Conservation (phyloP, 2,888 invertebrate genomes). For the Lottia gigantea region DNA sequence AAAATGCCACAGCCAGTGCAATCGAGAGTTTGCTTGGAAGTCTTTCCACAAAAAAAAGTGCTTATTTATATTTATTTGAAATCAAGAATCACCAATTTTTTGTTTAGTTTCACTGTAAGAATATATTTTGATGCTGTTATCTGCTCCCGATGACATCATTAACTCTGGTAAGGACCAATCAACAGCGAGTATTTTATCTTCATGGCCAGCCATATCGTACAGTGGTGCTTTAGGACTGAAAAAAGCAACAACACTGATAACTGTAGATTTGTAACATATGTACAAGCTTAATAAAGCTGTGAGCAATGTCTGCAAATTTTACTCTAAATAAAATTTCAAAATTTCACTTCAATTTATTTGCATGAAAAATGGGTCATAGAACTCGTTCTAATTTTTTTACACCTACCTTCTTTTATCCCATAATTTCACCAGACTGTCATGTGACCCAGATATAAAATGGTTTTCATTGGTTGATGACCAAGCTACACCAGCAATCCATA, state of each 20-base stretch:
- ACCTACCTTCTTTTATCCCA: slow-evolving; percentile 92
- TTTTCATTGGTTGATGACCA: slow-evolving; percentile 88
- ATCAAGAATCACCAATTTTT: slow-evolving; percentile 11
- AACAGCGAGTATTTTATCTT: slow-evolving; percentile 85
- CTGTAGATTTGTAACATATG: no score
- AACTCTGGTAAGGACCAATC: slow-evolving; percentile 91
- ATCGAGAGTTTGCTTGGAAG: no score
- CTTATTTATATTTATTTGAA: not conserved
- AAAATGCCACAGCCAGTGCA: slow-evolving; percentile 1
- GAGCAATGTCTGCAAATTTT: no score
- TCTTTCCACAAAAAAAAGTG: not conserved
- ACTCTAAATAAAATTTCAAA: no score
- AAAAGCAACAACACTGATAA: slow-evolving; percentile 37
- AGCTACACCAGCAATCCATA: slow-evolving; percentile 90
- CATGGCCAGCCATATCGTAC: slow-evolving; percentile 92
- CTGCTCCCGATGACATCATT: slow-evolving; percentile 91
- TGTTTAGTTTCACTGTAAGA: slow-evolving; percentile 33
- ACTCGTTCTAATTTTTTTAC: no score
- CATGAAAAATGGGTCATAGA: not conserved
- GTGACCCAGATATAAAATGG: slow-evolving; percentile 91
- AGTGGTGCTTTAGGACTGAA: slow-evolving; percentile 88
- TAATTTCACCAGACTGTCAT: slow-evolving; percentile 89
- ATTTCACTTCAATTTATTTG: not conserved
- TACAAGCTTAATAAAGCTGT: no score
- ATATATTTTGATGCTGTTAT: slow-evolving; percentile 84